Base-by-base conservation (phyloP, 2,797 vertebrate genomes). In the Gastrophryne carolinensis region DNA sequence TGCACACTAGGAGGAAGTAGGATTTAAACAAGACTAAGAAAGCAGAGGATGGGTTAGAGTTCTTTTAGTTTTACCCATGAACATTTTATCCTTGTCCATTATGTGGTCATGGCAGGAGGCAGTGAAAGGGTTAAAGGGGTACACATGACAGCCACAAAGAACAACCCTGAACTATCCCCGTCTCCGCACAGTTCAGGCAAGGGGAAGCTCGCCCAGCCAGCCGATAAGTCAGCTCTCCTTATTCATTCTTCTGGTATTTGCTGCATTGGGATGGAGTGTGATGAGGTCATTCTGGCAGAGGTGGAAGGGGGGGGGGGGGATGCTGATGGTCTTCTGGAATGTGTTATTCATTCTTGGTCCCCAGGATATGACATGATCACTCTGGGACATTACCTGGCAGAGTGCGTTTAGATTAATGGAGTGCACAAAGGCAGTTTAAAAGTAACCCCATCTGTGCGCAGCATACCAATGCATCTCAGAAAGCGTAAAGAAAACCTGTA, bases 181-280 rank as follows among this genome's bases (percentile, higher is more conserved):
- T 69, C 56, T 53, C 52, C 24, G 61, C 47, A 26, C 52, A 11
- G 75, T 78, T 78, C 75, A 72, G 75, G 37, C 32, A 41, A 78
- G 75, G 75, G 44, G 61, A 72, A 66, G 23, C 61, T 66, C 53
- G 49, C 39, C 53, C 68, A 44, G 61, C 37, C 72, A 60, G 68
- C n/a, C 68, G 75, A 66, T 78, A 34, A 41, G 44, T 60, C 68
- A 7, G 52, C 17, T 26, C 50, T 54, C 61, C 61, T 73, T 73
- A 73, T 54, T 73, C 71, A 73, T 73, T 54, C 35, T 34, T 72
- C 32, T 72, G 75, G 75, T 72, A 78, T 78, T 78, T 29, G 29
- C 57, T 34, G 74, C 67, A 76, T 68, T 56, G 67, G 75, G 75
- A 63, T 50, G 61, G 52, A 37, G 58, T 15, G 21, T 1, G 61